These are phyloP conservation scores for Leptinotarsa defecta DNA, from an alignment of 1,140 invertebrate species.

Conservation along the genomic window DNA sequence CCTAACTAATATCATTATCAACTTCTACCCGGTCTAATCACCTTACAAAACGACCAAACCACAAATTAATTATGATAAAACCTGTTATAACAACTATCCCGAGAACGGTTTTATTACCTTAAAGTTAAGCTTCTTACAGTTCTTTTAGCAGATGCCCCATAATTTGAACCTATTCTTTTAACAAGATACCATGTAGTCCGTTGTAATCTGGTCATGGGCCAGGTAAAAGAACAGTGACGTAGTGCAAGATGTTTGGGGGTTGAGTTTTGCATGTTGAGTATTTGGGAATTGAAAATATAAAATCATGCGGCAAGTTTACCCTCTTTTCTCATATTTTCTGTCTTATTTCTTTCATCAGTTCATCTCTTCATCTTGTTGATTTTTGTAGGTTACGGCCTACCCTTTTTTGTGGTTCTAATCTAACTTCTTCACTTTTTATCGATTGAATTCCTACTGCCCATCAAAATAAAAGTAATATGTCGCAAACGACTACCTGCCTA, in stretches of 20 bases:
- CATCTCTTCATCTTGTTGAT: not conserved
- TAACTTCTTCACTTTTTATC: not conserved
- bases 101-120: constrained; percentile 27
- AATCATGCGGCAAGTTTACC: not conserved
- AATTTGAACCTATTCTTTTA: constrained; percentile 32
- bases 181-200: constrained; percentile 29
- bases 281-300: not conserved
- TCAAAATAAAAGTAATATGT: too few species aligned
- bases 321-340: not conserved
- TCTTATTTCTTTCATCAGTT: too few species aligned
- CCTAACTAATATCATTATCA: constrained; percentile 30
- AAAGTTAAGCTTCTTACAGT: constrained; percentile 32
- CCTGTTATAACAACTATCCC: constrained; percentile 30
- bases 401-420: not conserved
- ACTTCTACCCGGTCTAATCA: constrained; percentile 17
- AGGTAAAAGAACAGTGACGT: constrained; percentile 23
- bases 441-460: not conserved
- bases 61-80: constrained; percentile 32
- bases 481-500: too few species aligned
- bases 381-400: not conserved
- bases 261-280: too few species aligned
- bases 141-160: constrained; percentile 31
- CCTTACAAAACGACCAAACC: constrained; percentile 24
- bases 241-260: not conserved
- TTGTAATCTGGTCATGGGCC: constrained; percentile 16